Conservation (phyloP, 2,888 invertebrate species). For the Merodon equestris region DNA sequence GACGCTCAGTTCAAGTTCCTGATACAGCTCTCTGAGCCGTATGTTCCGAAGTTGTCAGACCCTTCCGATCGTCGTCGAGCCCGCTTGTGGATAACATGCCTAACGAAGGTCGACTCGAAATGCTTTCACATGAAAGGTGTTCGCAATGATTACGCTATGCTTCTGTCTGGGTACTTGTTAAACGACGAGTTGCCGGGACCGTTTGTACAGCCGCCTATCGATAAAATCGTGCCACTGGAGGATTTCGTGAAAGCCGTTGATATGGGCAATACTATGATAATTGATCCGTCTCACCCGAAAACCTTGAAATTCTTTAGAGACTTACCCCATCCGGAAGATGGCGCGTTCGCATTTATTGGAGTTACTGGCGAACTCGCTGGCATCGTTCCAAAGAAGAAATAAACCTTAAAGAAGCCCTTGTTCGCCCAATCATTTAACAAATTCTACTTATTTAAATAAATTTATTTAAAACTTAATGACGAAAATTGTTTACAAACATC, state of each 20-base stretch:
- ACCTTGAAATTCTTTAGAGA: conserved; percentile 79
- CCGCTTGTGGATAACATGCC: conserved; percentile 80
- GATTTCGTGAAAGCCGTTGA: conserved; percentile 77
- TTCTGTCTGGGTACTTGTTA: conserved; percentile 78
- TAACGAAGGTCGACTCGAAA: conserved; percentile 78
- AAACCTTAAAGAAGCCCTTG: too few species aligned
- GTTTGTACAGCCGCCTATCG: conserved; percentile 79
- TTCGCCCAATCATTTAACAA: neutral
- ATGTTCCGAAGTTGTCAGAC: conserved; percentile 78
- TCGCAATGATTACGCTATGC: conserved; percentile 81
- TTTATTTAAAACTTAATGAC: conserved; percentile 63
- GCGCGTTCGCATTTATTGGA: conserved; percentile 81
- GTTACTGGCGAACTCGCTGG: conserved; percentile 79
- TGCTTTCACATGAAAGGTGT: conserved; percentile 80
- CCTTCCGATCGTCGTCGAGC: conserved; percentile 78
- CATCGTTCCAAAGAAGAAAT: too few species aligned
- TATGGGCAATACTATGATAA: conserved; percentile 77
- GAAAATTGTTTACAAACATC: conserved; percentile 54
- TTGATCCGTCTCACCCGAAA: conserved; percentile 79
- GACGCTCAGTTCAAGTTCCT: conserved; percentile 80
- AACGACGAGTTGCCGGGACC: conserved; percentile 78
- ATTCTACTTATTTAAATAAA: conserved; percentile 47
- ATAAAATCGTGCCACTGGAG: conserved; percentile 76
- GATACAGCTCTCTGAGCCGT: conserved; percentile 79
- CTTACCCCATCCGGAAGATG: conserved; percentile 80